These are phyloP conservation scores for Rhodinocichla rosea DNA, from an alignment of 2,113 vertebrate genomes.

Conservation along the genomic window DNA sequence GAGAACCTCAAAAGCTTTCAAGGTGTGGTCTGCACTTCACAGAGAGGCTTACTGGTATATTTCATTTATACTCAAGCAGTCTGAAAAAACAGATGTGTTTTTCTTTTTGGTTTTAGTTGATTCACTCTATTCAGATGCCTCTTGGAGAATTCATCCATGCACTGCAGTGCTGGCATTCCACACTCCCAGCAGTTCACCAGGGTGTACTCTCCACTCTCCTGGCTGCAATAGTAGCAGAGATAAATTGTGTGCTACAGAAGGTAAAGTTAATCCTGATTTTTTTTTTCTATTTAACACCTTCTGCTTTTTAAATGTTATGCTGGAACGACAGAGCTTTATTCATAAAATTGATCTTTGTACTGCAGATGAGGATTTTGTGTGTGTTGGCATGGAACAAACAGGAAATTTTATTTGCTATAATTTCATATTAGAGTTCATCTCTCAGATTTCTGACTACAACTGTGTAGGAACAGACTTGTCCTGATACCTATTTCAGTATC, in stretches of 20 bases:
- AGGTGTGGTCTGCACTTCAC: background rate
- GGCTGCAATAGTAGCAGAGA: conserved; percentile 84
- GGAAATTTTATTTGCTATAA: background rate
- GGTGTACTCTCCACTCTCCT: conserved; percentile 84
- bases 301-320: background rate
- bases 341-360: background rate
- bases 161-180: conserved; percentile 71
- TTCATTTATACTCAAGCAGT: background rate
- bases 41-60: background rate
- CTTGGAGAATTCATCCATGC: conserved; percentile 80
- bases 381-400: background rate
- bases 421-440: background rate
- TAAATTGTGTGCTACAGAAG: conserved; percentile 79
- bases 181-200: conserved; percentile 59
- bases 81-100: background rate
- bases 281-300: background rate
- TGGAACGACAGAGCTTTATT: background rate
- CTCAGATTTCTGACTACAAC: background rate
- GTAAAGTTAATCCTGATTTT: conserved; percentile 64
- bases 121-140: conserved; percentile 70
- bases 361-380: background rate
- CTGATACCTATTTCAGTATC: background rate
- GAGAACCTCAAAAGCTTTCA: background rate
- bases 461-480: background rate
- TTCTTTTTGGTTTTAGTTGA: conserved; percentile 73